phyloP scores from a whole-genome alignment of 2,797 vertebrate species.

The Ctenochaetus hawaiiensis region DNA sequence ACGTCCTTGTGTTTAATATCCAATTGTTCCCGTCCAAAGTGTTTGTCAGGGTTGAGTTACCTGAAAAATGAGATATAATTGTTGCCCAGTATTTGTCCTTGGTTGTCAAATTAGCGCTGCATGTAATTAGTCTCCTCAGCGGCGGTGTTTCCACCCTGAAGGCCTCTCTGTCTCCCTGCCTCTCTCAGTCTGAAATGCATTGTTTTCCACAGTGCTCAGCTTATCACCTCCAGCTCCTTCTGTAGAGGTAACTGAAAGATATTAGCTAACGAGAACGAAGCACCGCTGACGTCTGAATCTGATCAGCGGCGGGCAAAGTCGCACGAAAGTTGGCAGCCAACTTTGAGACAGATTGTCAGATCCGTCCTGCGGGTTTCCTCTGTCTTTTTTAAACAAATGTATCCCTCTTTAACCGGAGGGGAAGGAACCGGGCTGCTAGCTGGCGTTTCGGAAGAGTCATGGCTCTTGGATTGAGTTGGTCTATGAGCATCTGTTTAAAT shows the following conservation, averaged over 20 bases:
- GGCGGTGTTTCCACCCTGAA: slow-evolving; percentile 26
- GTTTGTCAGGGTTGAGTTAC: slow-evolving; percentile 47
- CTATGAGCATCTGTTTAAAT: slow-evolving; percentile 50
- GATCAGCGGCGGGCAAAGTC: slow-evolving; percentile 39
- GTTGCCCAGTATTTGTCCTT: slow-evolving; percentile 59
- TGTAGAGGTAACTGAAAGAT: slow-evolving; percentile 48
- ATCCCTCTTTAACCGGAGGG: slow-evolving; percentile 7
- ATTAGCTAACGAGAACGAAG: slow-evolving; percentile 39
- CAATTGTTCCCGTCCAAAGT: slow-evolving; percentile 15
- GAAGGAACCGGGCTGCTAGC: slow-evolving; percentile 19
- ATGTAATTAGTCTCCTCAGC: slow-evolving; percentile 50
- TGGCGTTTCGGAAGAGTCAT: slow-evolving; percentile 27
- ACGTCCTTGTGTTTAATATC: slow-evolving; percentile 38
- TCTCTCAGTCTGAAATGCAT: slow-evolving; percentile 10
- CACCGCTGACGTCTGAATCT: slow-evolving; percentile 13
- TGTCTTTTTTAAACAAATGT: slow-evolving; percentile 2
- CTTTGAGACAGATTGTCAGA: slow-evolving; percentile 44
- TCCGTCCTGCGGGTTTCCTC: background rate
- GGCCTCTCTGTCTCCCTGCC: background rate
- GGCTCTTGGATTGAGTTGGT: slow-evolving; percentile 27
- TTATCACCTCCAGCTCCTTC: slow-evolving; percentile 15
- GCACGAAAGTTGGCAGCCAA: slow-evolving; percentile 31
- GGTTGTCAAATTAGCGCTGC: slow-evolving; percentile 54
- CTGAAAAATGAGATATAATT: slow-evolving; percentile 59
- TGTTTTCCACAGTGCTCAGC: slow-evolving; percentile 26